phyloP scores from a whole-genome alignment of 1,140 invertebrate species.

The Bombus superbus region DNA sequence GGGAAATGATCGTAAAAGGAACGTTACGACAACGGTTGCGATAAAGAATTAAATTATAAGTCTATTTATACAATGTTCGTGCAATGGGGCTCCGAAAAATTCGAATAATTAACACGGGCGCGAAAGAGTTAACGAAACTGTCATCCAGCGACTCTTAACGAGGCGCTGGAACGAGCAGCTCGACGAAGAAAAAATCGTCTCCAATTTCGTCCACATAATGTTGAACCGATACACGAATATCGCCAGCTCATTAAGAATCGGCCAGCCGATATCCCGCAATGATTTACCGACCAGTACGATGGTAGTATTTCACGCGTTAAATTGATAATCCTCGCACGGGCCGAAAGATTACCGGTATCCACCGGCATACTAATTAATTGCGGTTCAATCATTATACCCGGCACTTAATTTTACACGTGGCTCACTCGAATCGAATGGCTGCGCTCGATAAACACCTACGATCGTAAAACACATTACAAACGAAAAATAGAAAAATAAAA shows the following conservation, averaged over 20 bases:
- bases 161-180: not conserved
- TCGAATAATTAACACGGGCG: not conserved
- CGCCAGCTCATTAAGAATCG: conserved; percentile 60
- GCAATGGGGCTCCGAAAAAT: not conserved
- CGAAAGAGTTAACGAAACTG: not conserved
- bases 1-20: too few relatives aligned
- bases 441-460: conserved; percentile 36
- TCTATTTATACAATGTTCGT: not conserved
- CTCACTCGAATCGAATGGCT: conserved; percentile 8
- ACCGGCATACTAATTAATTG: conserved; percentile 60
- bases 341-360: conserved; percentile 59
- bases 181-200: not conserved
- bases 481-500: too few relatives aligned
- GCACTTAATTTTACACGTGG: conserved; percentile 54
- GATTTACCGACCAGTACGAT: conserved; percentile 50
- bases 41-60: not conserved
- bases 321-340: conserved; percentile 66
- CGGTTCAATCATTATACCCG: conserved; percentile 54
- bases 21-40: too few relatives aligned
- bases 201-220: conserved; percentile 20
- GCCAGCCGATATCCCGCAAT: conserved; percentile 44
- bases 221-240: conserved; percentile 49
- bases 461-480: not conserved
- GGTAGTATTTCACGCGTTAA: conserved; percentile 62
- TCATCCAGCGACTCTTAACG: conserved; percentile 14